Conservation (phyloP, 2,888 invertebrate genomes). For the Acronicta leporina region DNA sequence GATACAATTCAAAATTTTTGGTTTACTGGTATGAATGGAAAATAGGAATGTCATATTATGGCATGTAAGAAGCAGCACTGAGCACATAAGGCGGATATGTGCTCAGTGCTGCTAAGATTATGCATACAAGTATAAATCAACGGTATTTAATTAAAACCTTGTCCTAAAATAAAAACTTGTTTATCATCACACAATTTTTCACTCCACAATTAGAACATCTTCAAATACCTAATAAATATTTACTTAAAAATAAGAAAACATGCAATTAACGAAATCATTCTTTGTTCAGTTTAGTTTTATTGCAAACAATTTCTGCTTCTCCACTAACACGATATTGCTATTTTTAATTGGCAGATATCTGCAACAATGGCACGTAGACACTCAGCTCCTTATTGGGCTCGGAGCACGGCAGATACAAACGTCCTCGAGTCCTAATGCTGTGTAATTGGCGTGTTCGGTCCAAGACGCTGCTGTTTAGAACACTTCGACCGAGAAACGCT, state of each 20-base stretch:
- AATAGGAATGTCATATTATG: too few species aligned
- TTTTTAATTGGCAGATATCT: conserved; percentile 37
- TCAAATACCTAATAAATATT: too few species aligned
- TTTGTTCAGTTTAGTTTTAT: not conserved
- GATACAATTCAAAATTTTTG: conserved; percentile 19
- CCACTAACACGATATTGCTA: conserved; percentile 13
- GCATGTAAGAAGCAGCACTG: too few species aligned
- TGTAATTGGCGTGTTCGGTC: conserved; percentile 61
- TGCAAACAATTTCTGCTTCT: conserved; percentile 8
- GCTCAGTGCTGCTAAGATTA: too few species aligned
- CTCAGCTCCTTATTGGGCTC: conserved; percentile 47
- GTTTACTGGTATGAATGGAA: too few species aligned
- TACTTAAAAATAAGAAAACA: too few species aligned
- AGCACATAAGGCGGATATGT: too few species aligned
- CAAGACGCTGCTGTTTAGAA: conserved; percentile 53
- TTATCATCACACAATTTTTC: too few species aligned
- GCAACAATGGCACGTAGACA: conserved; percentile 46
- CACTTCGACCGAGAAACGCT: conserved; percentile 50
- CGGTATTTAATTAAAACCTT: conserved; percentile 18
- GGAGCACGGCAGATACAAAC: conserved; percentile 52
- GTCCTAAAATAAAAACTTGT: too few species aligned
- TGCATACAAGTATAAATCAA: too few species aligned
- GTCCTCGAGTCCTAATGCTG: conserved; percentile 56
- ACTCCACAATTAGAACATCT: too few species aligned
- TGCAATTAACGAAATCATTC: conserved; percentile 9